Percentiles rank a stretch among this genome's conserved stretches.
Conservation (phyloP, 1,140 invertebrate species). For the Eupeodes corollae region DNA sequence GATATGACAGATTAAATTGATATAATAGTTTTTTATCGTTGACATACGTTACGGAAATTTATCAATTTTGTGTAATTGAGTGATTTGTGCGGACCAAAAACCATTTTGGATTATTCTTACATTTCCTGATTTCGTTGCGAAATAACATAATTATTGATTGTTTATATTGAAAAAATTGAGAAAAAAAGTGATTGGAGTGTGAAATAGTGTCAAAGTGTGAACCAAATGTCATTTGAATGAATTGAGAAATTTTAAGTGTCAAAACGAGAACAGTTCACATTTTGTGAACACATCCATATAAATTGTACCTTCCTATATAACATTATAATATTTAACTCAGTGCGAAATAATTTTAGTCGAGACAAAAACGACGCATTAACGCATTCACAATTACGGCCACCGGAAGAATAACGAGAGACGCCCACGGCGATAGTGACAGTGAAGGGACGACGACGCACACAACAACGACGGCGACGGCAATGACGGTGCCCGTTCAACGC, state of each 20-base stretch:
- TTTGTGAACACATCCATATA: not conserved
- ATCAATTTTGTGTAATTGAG: not conserved
- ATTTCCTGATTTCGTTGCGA: too few relatives aligned
- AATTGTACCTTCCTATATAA: too few relatives aligned
- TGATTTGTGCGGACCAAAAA: not conserved
- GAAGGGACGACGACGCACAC: constrained; percentile 25
- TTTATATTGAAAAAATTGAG: too few relatives aligned
- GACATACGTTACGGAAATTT: not conserved
- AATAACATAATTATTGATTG: too few relatives aligned
- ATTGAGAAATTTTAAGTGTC: too few relatives aligned
- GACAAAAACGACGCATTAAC: not conserved
- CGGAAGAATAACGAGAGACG: not conserved
- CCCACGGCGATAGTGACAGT: constrained; percentile 15
- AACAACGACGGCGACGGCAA: constrained; percentile 33
- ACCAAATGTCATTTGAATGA: too few relatives aligned
- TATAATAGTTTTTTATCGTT: not conserved
- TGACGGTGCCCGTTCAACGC: constrained; percentile 39
- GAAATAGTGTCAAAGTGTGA: too few relatives aligned
- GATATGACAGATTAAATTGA: not conserved
- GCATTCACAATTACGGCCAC: not conserved
- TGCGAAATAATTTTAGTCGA: constrained; percentile 7
- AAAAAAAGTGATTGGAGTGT: too few relatives aligned
- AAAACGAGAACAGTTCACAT: not conserved
- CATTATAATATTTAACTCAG: not conserved
- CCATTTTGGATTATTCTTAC: not conserved